phyloP scores from a whole-genome alignment of 92 coral and sea anemone species.

The Phymanthus crucifer region DNA sequence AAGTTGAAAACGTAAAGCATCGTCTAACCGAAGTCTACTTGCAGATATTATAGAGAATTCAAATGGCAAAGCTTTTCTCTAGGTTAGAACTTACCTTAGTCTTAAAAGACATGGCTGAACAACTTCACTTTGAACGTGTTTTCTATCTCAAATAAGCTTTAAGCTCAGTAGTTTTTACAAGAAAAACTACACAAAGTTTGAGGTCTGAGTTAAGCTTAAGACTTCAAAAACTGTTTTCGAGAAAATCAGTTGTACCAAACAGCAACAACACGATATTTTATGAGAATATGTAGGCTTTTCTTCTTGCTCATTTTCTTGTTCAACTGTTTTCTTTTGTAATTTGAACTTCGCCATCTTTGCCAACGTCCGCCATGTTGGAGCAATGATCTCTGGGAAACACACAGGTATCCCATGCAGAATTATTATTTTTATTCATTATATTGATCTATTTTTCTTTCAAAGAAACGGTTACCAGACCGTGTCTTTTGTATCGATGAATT shows the following conservation, averaged over 20 bases:
- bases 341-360: conserved; percentile 34
- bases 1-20: background rate
- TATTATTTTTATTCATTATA: too few species aligned
- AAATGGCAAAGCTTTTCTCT: background rate
- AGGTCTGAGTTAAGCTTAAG: background rate
- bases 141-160: background rate
- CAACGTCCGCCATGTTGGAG: conserved; percentile 32
- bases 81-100: background rate
- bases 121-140: background rate
- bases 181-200: background rate
- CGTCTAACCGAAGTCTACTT: background rate
- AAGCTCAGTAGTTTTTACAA: too few species aligned
- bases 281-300: background rate
- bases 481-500: too few species aligned
- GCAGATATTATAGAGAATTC: background rate
- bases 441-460: too few species aligned
- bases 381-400: conserved; percentile 2
- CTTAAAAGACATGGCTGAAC: background rate
- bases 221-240: background rate
- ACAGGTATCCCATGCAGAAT: conserved; percentile 18
- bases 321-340: conserved; percentile 9
- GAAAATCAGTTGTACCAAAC: background rate
- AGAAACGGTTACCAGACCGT: too few species aligned
- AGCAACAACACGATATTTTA: background rate
- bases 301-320: background rate